Evolutionary conservation across 1,140 invertebrate genomes (phyloP).

Genomic region (Cyclina sinensis): DNA sequence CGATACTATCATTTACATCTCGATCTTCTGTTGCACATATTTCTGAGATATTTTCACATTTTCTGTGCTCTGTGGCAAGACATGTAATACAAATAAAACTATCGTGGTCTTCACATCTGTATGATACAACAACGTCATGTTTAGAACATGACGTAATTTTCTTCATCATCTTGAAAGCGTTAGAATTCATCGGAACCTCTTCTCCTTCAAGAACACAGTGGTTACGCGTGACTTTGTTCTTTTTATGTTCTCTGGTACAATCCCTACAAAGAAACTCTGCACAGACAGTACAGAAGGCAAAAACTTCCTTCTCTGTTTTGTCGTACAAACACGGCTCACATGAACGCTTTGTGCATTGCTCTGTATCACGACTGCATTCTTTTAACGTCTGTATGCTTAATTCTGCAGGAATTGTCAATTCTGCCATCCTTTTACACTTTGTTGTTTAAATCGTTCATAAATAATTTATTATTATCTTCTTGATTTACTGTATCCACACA

Average conservation of each 20-base stretch:
- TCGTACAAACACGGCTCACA: constrained; percentile 33
- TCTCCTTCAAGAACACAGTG: constrained; percentile 2
- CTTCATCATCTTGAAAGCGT: background rate
- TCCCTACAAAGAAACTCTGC: background rate
- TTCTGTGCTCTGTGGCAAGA: background rate
- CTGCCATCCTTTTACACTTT: too few relatives aligned
- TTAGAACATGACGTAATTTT: background rate
- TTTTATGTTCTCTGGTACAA: constrained; percentile 7
- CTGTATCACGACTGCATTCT: background rate
- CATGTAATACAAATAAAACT: background rate
- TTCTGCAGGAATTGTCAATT: too few relatives aligned
- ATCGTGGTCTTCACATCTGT: constrained; percentile 28
- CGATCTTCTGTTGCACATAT: background rate
- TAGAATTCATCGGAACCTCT: background rate
- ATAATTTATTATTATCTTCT: too few relatives aligned
- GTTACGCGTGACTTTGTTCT: background rate
- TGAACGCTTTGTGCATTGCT: background rate
- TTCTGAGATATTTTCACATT: constrained; percentile 10
- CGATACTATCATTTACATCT: background rate
- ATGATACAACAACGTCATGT: constrained; percentile 1
- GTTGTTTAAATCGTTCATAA: too few relatives aligned
- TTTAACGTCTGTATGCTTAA: too few relatives aligned
- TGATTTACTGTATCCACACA: too few relatives aligned
- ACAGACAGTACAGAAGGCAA: constrained; percentile 5
- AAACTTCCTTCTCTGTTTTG: background rate